Evolutionary conservation across 2,888 invertebrate genomes (phyloP).

Genomic region (Drosophila melanosoma): DNA sequence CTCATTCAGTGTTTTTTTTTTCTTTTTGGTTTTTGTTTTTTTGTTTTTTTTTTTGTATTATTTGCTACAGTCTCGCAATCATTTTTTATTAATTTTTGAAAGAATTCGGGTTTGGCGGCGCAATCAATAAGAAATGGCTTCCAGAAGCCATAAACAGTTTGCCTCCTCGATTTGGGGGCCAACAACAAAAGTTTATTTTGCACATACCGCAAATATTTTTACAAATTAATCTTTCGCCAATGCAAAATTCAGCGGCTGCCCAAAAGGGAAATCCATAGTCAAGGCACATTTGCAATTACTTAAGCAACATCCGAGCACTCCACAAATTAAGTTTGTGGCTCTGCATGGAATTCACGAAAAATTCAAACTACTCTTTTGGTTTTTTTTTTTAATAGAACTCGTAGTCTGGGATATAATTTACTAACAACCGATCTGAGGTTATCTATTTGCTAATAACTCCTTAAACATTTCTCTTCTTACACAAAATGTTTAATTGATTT

Average conservation of each 20-base stretch:
- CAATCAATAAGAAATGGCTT: conserved; percentile 56
- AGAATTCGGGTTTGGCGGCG: conserved; percentile 52
- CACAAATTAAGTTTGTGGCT: background rate
- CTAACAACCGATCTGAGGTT: background rate
- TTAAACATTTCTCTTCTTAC: background rate
- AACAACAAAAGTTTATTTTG: conserved; percentile 37
- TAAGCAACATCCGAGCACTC: conserved; percentile 22
- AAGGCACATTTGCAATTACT: conserved; percentile 9
- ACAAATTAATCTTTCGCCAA: conserved; percentile 50
- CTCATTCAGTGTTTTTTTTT: conserved; percentile 34
- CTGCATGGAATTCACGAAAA: conserved; percentile 6
- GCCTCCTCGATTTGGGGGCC: conserved; percentile 16
- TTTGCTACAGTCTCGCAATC: conserved; percentile 48
- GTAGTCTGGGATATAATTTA: background rate
- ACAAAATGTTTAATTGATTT: background rate
- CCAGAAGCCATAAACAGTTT: conserved; percentile 43
- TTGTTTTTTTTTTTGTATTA: conserved; percentile 37
- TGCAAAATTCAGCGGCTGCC: conserved; percentile 25
- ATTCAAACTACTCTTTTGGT: background rate
- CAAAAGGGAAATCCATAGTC: conserved; percentile 2
- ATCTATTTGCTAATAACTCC: background rate
- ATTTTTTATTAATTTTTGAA: conserved; percentile 70
- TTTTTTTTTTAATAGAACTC: background rate
- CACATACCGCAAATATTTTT: conserved; percentile 61
- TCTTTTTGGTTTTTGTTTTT: conserved; percentile 26